Percentiles rank a stretch among this genome's conserved stretches.
Conservation (phyloP, 2,888 invertebrate species). For the Ophion ellenae region DNA sequence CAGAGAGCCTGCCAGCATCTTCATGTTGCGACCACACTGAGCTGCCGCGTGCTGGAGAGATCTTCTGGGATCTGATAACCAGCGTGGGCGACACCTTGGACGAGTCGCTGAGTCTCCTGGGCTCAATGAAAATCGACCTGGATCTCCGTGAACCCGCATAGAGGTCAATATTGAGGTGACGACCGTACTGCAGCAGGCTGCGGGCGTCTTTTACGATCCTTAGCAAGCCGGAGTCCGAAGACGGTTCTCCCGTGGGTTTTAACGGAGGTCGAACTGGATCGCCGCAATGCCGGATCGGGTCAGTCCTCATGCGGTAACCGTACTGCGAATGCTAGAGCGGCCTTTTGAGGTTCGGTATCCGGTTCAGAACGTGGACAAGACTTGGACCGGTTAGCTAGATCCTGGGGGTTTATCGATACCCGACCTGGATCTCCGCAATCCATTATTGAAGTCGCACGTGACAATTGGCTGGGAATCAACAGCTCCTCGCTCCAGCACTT, state of each 20-base stretch:
- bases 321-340: too few relatives aligned
- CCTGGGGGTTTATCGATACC: too few relatives aligned
- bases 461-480: too few relatives aligned
- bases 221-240: too few relatives aligned
- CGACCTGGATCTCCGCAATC: neutral
- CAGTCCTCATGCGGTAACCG: too few relatives aligned
- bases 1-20: slow-evolving; percentile 29
- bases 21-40: neutral
- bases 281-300: neutral
- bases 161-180: neutral
- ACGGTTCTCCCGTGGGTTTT: too few relatives aligned
- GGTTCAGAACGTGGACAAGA: too few relatives aligned
- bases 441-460: neutral
- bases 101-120: slow-evolving; percentile 65
- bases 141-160: neutral
- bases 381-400: too few relatives aligned
- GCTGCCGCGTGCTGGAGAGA: neutral
- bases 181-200: neutral
- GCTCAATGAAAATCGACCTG: neutral
- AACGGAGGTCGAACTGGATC: neutral
- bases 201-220: neutral
- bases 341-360: too few relatives aligned
- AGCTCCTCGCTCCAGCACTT: too few relatives aligned
- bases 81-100: slow-evolving; percentile 79
- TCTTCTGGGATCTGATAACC: slow-evolving; percentile 18